Percentiles rank a stretch among this genome's conserved stretches.
Evolutionary conservation across 2,797 vertebrate species (phyloP).

Genomic region (Hybognathus amarus): DNA sequence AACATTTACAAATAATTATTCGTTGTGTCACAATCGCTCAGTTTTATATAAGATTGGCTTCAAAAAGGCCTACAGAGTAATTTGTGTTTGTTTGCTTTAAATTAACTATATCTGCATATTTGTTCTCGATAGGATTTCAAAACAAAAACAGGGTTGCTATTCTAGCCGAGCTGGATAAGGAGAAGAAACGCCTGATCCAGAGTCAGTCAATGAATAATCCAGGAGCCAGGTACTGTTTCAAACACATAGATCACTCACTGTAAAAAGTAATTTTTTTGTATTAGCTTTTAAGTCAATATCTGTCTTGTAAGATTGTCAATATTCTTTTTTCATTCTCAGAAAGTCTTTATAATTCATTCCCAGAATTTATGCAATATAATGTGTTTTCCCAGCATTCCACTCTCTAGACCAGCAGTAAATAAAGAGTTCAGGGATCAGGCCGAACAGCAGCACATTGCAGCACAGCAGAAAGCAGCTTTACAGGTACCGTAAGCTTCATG

Average conservation of each 20-base stretch:
- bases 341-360: too few relatives aligned
- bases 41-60: slow-evolving; percentile 4
- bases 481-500: slow-evolving; percentile 73
- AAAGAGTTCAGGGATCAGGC: slow-evolving; percentile 94
- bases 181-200: slow-evolving; percentile 93
- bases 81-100: neutral
- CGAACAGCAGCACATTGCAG: slow-evolving; percentile 96
- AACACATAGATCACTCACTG: too few relatives aligned
- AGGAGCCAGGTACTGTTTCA: slow-evolving; percentile 82
- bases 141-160: slow-evolving; percentile 95
- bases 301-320: neutral
- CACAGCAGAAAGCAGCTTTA: slow-evolving; percentile 96
- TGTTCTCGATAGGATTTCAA: slow-evolving; percentile 81
- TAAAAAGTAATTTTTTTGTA: neutral
- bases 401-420: slow-evolving; percentile 85
- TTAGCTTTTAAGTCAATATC: neutral
- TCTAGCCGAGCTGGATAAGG: slow-evolving; percentile 94
- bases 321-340: too few relatives aligned
- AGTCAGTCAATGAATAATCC: slow-evolving; percentile 91
- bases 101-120: neutral
- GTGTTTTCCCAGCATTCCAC: slow-evolving; percentile 77
- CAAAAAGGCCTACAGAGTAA: neutral
- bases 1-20: too few relatives aligned
- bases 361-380: neutral
- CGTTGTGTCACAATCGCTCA: neutral